These are phyloP conservation scores for Eidolon helvum DNA, from an alignment of 2,113 vertebrate species.

Conservation along the genomic window DNA sequence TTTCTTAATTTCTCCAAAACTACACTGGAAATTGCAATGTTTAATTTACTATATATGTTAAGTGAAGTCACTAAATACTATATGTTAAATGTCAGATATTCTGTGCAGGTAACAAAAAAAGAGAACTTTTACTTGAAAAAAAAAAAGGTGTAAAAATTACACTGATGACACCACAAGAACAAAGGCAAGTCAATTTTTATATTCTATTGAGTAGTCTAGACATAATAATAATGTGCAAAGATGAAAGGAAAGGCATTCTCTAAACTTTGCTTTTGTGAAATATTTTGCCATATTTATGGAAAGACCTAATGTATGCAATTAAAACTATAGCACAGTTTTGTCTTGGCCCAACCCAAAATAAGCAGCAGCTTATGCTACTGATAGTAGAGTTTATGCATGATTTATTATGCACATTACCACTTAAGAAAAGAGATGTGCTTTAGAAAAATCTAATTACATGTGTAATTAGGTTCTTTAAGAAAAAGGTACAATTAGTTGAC, in stretches of 20 bases:
- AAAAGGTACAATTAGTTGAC: not conserved
- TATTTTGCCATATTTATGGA: not conserved
- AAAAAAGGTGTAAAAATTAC: not conserved
- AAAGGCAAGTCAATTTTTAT: not conserved
- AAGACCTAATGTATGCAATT: not conserved
- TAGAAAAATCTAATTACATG: not conserved
- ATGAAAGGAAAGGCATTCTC: not conserved
- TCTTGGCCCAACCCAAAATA: not conserved
- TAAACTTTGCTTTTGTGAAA: not conserved
- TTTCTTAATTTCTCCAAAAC: not conserved
- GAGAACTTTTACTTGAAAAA: not conserved
- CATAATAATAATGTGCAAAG: not conserved
- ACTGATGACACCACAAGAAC: not conserved
- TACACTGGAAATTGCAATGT: not conserved
- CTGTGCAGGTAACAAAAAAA: not conserved
- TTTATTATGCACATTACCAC: not conserved
- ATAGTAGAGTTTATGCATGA: not conserved
- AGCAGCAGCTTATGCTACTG: not conserved
- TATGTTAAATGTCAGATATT: not conserved
- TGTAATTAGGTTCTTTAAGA: conserved; percentile 14
- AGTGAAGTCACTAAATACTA: not conserved
- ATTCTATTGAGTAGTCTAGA: not conserved
- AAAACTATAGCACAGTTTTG: not conserved
- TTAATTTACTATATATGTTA: not conserved
- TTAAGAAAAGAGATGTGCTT: not conserved